Base-by-base conservation (phyloP, 2,888 invertebrate species). In the Drosophila pseudotalamancana region DNA sequence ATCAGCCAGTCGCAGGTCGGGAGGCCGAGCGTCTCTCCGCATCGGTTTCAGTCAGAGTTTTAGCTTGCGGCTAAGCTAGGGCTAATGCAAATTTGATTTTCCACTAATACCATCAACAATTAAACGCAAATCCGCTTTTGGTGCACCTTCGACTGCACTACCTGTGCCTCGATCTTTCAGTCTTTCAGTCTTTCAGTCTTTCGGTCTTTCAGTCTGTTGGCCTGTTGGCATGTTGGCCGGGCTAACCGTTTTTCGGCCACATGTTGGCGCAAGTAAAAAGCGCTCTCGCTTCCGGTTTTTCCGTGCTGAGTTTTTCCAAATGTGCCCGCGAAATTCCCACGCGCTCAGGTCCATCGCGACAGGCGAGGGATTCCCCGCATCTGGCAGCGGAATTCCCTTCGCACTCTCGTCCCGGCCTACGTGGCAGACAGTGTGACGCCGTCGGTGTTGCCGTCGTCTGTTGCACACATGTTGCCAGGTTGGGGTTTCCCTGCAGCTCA, bases 41-140 rank as follows among this genome's bases (percentile, higher is more conserved):
- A n/a, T n/a, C 25, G 35, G 32, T 32, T 35, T 9, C 23, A 19
- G 48, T 21, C 31, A 37, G 23, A 29, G 37, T 16, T 18, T 42
- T 32, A 35, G 37, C 12, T 16, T 34, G 6, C 6, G 39, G 12
- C 18, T 56, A 37, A 55, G 43, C 66, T 31, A 25, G 35, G 54
- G 61, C 72, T 62, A 77, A 77, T 69, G 53, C 56, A 75, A 77
- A 81, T 80, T 88, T 89, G 80, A 88, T 88, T 87, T 86, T 73
- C 68, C 73, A 67, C 73, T 79, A 89, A 89, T 77, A 69, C 87
- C 88, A 88, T 84, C 83, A 89, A 87, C 88, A 89, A 89, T 88
- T 87, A 81, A 84, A 69, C 51, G 49, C 53, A 72, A 80, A 73
- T 69, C 81, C 55, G 48, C 56, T 54, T 71, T 48, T 51, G 39